A percentile compares a stretch with the other conserved stretches of the same genome.
Evolutionary conservation across 2,797 vertebrate species (phyloP).

Genomic region (Malurus leucopterus): DNA sequence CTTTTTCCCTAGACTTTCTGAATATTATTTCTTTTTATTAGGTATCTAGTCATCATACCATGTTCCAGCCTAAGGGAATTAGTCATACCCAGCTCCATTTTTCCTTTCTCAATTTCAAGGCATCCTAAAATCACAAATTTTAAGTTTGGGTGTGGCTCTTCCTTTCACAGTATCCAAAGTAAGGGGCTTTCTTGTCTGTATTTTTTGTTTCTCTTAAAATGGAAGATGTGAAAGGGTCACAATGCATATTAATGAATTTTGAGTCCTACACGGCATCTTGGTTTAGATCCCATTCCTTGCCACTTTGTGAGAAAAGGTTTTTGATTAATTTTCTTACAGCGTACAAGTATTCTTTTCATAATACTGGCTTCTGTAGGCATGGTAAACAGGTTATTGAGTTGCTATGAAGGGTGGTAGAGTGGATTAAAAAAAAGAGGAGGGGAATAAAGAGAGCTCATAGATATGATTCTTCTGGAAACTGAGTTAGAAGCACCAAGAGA

Average conservation of each 20-base stretch:
- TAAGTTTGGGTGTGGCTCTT: not conserved
- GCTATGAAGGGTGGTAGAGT: not conserved
- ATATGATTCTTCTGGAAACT: not conserved
- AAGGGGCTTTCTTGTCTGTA: not conserved
- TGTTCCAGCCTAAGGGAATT: not conserved
- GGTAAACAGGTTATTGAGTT: not conserved
- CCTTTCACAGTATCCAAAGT: not conserved
- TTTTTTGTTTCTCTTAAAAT: not conserved
- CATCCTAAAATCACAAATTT: not conserved
- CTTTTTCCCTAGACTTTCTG: not conserved
- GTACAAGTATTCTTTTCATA: not conserved
- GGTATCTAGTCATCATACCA: not conserved
- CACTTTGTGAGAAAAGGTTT: not conserved
- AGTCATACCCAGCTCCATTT: not conserved
- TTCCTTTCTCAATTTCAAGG: not conserved
- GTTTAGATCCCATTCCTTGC: not conserved
- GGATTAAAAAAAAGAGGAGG: not conserved
- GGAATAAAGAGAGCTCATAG: not conserved
- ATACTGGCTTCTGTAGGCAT: not conserved
- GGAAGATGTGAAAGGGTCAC: not conserved
- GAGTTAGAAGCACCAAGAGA: not conserved
- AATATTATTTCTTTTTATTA: not conserved
- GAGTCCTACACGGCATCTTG: not conserved
- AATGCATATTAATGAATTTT: not conserved
- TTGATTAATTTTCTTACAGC: not conserved